Evolutionary conservation across 2,113 vertebrate genomes (phyloP).

Genomic region (Alosa alosa): DNA sequence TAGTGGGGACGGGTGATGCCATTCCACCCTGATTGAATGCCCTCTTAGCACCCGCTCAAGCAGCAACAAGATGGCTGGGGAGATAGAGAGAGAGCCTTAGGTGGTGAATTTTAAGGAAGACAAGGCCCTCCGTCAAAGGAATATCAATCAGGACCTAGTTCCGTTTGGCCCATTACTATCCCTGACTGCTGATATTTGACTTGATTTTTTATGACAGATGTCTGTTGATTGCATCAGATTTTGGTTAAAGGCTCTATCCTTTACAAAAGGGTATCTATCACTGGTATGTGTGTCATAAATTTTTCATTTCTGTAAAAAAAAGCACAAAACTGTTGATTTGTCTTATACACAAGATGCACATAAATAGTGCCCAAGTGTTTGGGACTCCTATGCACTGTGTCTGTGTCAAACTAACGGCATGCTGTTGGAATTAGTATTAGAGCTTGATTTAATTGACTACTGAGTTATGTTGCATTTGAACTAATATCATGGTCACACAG

Average conservation of each 20-base stretch:
- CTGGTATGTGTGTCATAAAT: not conserved
- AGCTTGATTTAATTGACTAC: no score
- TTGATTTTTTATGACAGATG: not conserved
- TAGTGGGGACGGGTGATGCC: conserved; percentile 36
- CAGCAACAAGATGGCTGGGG: conserved; percentile 26
- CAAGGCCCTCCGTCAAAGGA: not conserved
- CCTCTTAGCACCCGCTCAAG: not conserved
- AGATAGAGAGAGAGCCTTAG: not conserved
- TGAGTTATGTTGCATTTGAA: no score
- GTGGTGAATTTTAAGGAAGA: conserved; percentile 8
- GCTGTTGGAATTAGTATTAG: no score
- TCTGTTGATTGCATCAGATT: not conserved
- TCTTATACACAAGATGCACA: not conserved
- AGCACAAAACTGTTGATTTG: not conserved
- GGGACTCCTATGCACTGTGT: no score
- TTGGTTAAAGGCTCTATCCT: not conserved
- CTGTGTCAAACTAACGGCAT: no score
- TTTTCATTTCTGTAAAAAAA: not conserved
- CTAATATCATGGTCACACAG: no score
- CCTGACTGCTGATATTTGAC: not conserved
- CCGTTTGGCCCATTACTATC: not conserved
- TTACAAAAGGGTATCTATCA: not conserved
- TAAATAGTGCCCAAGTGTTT: not conserved
- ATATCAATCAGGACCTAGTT: not conserved
- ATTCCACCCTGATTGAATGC: conserved; percentile 32